Evolutionary conservation across 1,140 invertebrate species (phyloP).

Genomic region (Drosophila guanche): DNA sequence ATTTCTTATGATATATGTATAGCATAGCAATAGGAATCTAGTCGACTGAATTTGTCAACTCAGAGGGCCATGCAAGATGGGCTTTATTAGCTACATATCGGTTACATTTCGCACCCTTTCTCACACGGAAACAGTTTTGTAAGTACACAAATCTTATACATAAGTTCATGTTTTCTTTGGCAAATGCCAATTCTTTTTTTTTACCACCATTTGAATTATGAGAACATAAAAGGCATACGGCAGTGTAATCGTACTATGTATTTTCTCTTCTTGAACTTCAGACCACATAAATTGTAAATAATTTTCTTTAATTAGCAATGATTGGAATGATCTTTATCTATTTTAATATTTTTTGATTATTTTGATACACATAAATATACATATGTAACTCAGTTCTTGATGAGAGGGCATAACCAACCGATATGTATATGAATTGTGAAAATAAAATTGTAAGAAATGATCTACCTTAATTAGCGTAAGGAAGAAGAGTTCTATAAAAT

Average conservation of each 20-base stretch:
- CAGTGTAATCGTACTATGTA: too few species aligned
- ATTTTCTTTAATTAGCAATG: too few species aligned
- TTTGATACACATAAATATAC: too few species aligned
- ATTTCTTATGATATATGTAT: slow-evolving; percentile 28
- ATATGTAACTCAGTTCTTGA: too few species aligned
- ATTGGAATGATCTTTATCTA: too few species aligned
- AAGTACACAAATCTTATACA: neutral
- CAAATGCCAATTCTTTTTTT: too few species aligned
- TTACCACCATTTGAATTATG: too few species aligned
- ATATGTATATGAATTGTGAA: slow-evolving; percentile 18
- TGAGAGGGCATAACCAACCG: neutral
- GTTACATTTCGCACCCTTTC: slow-evolving; percentile 2
- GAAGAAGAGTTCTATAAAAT: slow-evolving; percentile 30
- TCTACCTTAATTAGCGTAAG: slow-evolving; percentile 40
- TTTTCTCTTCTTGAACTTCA: too few species aligned
- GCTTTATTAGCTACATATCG: slow-evolving; percentile 26
- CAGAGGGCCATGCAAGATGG: slow-evolving; percentile 12
- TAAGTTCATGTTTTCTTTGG: too few species aligned
- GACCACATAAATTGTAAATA: too few species aligned
- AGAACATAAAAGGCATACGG: too few species aligned
- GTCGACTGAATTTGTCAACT: slow-evolving; percentile 38
- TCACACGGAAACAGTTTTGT: neutral
- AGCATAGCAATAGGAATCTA: slow-evolving; percentile 36
- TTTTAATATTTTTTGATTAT: too few species aligned
- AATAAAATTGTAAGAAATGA: slow-evolving; percentile 7